Percentiles rank a stretch among this genome's conserved stretches.
These are phyloP conservation scores for Oriolus oriolus DNA, from an alignment of 2,113 vertebrate species.

Conservation along the genomic window DNA sequence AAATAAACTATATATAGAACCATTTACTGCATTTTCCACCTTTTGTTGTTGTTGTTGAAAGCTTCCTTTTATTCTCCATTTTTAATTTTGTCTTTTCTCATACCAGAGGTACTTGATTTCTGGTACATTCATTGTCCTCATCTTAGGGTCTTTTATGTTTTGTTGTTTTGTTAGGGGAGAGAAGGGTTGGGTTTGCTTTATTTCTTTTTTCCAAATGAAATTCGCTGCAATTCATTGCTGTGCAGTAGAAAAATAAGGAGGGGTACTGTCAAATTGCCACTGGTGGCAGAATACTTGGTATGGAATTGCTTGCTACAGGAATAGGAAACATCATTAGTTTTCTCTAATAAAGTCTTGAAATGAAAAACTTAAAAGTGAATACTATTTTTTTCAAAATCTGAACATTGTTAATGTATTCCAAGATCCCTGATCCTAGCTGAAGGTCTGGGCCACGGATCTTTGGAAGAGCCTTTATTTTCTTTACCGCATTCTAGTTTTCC, in stretches of 20 bases:
- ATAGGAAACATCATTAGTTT: neutral
- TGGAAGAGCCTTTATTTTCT: neutral
- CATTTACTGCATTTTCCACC: neutral
- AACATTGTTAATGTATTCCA: neutral
- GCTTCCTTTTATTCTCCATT: neutral
- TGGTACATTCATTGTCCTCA: neutral
- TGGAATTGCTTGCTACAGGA: neutral
- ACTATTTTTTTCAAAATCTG: neutral
- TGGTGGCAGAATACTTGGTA: neutral
- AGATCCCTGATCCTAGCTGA: neutral
- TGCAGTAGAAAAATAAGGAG: neutral
- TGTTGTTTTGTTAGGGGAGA: fast-evolving
- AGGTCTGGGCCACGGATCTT: neutral
- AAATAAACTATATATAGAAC: neutral
- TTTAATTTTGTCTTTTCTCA: neutral
- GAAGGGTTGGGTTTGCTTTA: neutral
- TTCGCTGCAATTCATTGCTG: neutral
- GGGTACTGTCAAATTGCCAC: neutral
- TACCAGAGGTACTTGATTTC: neutral
- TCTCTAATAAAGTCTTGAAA: neutral
- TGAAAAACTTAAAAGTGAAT: neutral
- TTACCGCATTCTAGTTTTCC: neutral
- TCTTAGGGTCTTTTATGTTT: neutral
- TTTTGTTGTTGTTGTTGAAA: neutral
- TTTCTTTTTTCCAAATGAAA: neutral